Evolutionary conservation across 2,113 vertebrate species (phyloP).

Genomic region (Mustela nigripes): DNA sequence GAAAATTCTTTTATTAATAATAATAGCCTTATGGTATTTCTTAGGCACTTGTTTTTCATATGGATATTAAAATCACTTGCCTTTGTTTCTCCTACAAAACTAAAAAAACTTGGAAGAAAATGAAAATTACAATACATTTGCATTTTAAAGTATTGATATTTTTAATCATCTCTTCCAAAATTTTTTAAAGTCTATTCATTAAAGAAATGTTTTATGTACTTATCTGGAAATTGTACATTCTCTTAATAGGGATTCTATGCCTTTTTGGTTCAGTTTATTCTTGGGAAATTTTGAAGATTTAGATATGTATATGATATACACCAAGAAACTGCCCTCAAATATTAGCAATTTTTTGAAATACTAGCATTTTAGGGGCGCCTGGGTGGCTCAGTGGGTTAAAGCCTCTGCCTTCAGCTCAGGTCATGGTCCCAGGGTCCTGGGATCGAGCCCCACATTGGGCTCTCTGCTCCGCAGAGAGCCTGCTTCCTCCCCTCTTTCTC

Average conservation of each 20-base stretch:
- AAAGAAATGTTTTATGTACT: background rate
- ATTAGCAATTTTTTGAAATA: background rate
- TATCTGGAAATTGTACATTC: background rate
- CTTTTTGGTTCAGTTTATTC: constrained; percentile 25
- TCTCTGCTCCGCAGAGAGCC: too few relatives aligned
- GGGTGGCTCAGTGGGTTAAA: too few relatives aligned
- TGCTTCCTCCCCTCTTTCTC: too few relatives aligned
- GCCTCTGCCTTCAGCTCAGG: too few relatives aligned
- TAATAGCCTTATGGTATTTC: background rate
- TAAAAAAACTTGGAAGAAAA: background rate
- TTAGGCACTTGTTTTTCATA: background rate
- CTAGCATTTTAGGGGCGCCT: background rate
- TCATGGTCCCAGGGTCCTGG: too few relatives aligned
- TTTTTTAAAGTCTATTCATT: background rate
- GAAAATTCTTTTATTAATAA: constrained; percentile 14
- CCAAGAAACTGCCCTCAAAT: background rate
- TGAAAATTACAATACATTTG: background rate
- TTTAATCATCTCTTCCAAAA: background rate
- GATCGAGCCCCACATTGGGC: too few relatives aligned
- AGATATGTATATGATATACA: background rate
- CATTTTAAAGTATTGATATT: background rate
- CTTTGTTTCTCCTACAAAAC: constrained; percentile 27
- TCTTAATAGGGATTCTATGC: background rate
- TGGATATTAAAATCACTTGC: background rate
- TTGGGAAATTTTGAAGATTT: background rate